Evolutionary conservation across 2,888 invertebrate species (phyloP), one percentile per base, ranked within the genome.

Genomic region (Drosophila tripunctata): DNA sequence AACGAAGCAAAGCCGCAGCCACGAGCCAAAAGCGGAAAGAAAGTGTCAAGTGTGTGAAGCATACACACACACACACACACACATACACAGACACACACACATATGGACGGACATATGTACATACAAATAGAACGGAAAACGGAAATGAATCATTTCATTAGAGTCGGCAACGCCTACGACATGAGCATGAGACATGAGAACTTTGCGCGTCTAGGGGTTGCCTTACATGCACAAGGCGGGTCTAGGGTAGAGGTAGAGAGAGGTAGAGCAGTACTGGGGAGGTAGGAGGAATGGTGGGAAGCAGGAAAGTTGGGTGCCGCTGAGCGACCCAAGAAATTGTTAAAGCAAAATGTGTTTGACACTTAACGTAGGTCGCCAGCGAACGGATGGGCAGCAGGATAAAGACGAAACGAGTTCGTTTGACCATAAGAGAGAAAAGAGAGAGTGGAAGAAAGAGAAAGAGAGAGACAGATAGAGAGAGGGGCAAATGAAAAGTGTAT

Each of bases 91-190:
- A 21, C 7, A 47, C 12, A 31, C 15, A 41, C 14, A 8, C 40
- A 47, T 30, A 50, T 31, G 52, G 30, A 40, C 31, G 21, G 24
- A 36, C 27, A 58, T 36, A 58, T 40, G 43, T 19, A 58, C 44
- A 44, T 56, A 54, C 43, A 57, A 60, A 48, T 55, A 65, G 66
- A 81, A 74, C 78, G 88, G 85, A 89, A 87, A 88, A 85, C 82
- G 89, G 89, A 89, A 90, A 89, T 89, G 89, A 90, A 90, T 89
- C 90, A 90, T 89, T 89, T 87, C 87, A 90, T 90, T 89, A 89
- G 83, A 85, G 88, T 86, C 84, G 82, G 81, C 85, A 79, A 87
- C 79, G 81, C 85, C 87, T 84, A 79, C 84, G 69, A 77, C 86
- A 82, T 78, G 85, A 82, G 79, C 69, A 58, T 24, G 48, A 68